Percentiles rank a stretch among this genome's conserved stretches.
phyloP scores from a whole-genome alignment of 2,888 invertebrate species.

The Drosophila engyochracea region DNA sequence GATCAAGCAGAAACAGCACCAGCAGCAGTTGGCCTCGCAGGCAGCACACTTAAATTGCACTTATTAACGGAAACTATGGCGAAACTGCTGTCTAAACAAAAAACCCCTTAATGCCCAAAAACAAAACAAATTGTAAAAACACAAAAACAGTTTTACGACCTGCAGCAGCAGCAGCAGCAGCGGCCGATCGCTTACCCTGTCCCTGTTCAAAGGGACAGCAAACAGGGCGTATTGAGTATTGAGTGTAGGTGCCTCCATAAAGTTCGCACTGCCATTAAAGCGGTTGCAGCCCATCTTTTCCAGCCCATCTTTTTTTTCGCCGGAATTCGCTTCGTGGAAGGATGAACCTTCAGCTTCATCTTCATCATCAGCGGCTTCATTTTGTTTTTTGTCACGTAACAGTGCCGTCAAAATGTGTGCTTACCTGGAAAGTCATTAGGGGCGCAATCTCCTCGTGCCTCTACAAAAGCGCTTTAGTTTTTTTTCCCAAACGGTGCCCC shows the following conservation, averaged over 20 bases:
- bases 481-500: slow-evolving; percentile 7
- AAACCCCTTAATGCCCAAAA: slow-evolving; percentile 77
- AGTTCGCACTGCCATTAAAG: slow-evolving; percentile 72
- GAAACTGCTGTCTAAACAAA: slow-evolving; percentile 67
- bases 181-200: slow-evolving; percentile 4
- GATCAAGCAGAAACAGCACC: neutral
- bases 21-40: slow-evolving; percentile 48
- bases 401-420: slow-evolving; percentile 42
- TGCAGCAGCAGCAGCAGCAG: slow-evolving; percentile 32
- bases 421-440: slow-evolving; percentile 81
- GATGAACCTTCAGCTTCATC: neutral
- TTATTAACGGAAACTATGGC: slow-evolving; percentile 56
- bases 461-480: slow-evolving; percentile 19
- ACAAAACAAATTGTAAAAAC: slow-evolving; percentile 70
- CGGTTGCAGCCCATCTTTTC: slow-evolving; percentile 60
- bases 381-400: slow-evolving; percentile 67
- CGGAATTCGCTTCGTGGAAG: slow-evolving; percentile 6
- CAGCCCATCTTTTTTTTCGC: slow-evolving; percentile 25
- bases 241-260: slow-evolving; percentile 49
- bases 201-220: slow-evolving; percentile 57
- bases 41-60: slow-evolving; percentile 53
- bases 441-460: slow-evolving; percentile 54
- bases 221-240: slow-evolving; percentile 50
- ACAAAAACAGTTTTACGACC: slow-evolving; percentile 66
- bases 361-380: slow-evolving; percentile 14